A percentile compares a stretch with the other conserved stretches of the same genome.
Evolutionary conservation across 2,113 vertebrate genomes (phyloP).

Genomic region (Sciurus niger): DNA sequence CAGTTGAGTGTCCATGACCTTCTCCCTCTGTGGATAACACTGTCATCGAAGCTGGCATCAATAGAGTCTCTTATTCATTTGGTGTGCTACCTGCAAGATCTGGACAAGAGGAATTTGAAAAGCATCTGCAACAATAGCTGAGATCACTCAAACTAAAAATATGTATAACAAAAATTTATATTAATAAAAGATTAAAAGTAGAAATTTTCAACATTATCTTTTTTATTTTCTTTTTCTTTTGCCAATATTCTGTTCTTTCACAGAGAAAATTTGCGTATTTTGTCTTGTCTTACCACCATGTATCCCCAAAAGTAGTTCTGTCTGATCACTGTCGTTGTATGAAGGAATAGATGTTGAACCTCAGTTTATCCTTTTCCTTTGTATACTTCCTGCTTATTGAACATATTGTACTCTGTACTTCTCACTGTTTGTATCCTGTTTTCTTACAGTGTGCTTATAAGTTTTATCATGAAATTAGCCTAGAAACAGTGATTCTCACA

Average conservation of each 20-base stretch:
- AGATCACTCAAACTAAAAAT: conserved; percentile 69
- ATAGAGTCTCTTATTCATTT: conserved; percentile 76
- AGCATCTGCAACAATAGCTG: conserved; percentile 66
- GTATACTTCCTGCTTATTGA: not conserved
- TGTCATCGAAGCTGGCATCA: conserved; percentile 68
- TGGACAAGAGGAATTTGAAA: conserved; percentile 81
- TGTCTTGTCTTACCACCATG: not conserved
- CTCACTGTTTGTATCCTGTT: not conserved
- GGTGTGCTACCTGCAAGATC: conserved; percentile 63
- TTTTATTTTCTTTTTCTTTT: conserved; percentile 41
- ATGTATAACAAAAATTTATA: not conserved
- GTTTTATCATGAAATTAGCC: conserved; percentile 33
- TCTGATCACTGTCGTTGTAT: not conserved
- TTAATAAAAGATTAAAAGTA: conserved; percentile 30
- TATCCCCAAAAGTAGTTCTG: not conserved
- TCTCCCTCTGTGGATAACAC: conserved; percentile 58
- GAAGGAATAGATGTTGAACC: not conserved
- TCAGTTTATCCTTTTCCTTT: conserved; percentile 26
- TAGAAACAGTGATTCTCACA: not conserved
- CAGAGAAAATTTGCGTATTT: not conserved
- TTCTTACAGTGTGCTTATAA: not conserved
- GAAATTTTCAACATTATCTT: conserved; percentile 4
- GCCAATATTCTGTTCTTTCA: not conserved
- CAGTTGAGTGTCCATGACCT: conserved; percentile 76
- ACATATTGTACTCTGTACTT: not conserved